Conservation (phyloP, 1,140 invertebrate species). For the Bombus terrestris region DNA sequence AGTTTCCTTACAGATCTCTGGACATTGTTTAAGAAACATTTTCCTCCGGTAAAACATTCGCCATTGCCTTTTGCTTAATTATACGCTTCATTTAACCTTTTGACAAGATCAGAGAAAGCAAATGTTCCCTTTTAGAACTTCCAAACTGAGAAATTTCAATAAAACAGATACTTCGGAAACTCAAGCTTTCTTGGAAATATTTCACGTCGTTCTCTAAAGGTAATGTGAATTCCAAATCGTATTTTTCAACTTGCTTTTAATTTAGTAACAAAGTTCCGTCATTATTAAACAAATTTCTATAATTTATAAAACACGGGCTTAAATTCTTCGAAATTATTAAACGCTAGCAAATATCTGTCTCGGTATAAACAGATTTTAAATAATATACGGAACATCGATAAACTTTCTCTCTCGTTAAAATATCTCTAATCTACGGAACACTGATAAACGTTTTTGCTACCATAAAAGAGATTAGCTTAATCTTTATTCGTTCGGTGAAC, state of each 20-base stretch:
- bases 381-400: too few relatives aligned
- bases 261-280: background rate
- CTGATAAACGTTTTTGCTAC: background rate
- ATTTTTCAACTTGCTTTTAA: background rate
- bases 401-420: background rate
- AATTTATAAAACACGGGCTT: background rate
- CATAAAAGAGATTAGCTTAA: background rate
- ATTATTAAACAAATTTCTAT: background rate
- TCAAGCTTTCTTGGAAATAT: background rate
- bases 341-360: too few relatives aligned
- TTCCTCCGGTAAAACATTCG: background rate
- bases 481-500: background rate
- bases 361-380: too few relatives aligned
- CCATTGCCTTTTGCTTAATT: background rate
- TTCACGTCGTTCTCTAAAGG: background rate
- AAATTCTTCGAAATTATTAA: background rate
- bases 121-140: background rate
- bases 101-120: background rate
- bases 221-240: background rate
- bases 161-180: background rate
- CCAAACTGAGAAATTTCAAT: background rate
- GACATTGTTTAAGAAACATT: constrained; percentile 24
- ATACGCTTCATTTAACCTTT: constrained; percentile 17
- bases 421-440: background rate
- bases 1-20: background rate